Evolutionary conservation across 2,113 vertebrate genomes (phyloP), one percentile per base, ranked within the genome.

Genomic region (Boleophthalmus pectinirostris): DNA sequence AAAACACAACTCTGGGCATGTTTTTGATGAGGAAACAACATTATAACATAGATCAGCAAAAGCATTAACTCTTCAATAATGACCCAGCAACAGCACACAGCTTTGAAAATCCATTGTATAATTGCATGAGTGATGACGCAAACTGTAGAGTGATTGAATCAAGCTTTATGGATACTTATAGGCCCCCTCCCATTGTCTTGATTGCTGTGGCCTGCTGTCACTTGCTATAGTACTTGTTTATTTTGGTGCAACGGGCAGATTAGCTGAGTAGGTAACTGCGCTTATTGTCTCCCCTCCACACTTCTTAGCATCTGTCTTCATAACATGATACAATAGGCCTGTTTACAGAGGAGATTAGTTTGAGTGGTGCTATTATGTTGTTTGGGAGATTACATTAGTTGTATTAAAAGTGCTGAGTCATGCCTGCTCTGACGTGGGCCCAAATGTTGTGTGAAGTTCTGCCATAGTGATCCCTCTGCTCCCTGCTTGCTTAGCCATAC

Each of bases 361-460:
- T 45, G 56, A 69, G 1, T 56, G 38, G 73, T 29, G 45, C 80
- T 47, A 66, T 78, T 66, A 45, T 43, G 72, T 68, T 67, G 64
- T 85, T 77, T 76, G 57, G 45, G 66, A 69, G 54, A 77, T 64
- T 57, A n/a, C 1, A 6, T 49, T 69, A 70, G 43, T 72, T 18
- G 21, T 72, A 61, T 38, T 65, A 66, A 81, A 88, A 78, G 60
- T 81, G 89, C 85, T 78, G 86, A 88, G 79, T 91, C 87, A 88
- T 75, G 58, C 82, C 86, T 75, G 58, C 71, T 63, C 74, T 91
- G 85, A 87, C 75, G 66, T 86, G 76, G 69, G 67, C 58, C 82
- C 79, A 83, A 84, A 79, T 89, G 84, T 75, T 84, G 84, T 85
- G 88, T 80, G 77, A 88, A 86, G 67, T 57, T 72, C 72, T 70